phyloP scores from a whole-genome alignment of 1,140 invertebrate species.

The Uloborus diversus region DNA sequence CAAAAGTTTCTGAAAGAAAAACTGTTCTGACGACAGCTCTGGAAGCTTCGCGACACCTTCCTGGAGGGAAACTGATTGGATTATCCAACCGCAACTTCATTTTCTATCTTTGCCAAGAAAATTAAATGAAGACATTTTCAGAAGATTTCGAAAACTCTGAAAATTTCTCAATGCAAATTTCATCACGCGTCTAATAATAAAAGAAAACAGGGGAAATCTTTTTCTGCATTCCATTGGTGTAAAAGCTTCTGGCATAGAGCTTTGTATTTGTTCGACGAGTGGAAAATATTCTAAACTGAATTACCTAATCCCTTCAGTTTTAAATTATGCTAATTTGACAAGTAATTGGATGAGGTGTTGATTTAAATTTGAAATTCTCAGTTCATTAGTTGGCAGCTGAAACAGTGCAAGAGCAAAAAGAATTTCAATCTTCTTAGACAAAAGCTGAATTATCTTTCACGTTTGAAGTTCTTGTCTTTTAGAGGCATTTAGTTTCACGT shows the following conservation, averaged over 20 bases:
- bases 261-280: slow-evolving; percentile 24
- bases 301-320: slow-evolving; percentile 40
- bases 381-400: not conserved
- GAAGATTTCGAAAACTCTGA: not conserved
- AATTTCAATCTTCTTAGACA: not conserved
- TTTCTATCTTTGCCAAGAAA: slow-evolving; percentile 37
- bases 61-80: slow-evolving; percentile 41
- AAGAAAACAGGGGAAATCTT: not conserved
- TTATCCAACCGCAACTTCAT: slow-evolving; percentile 31
- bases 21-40: too few species aligned
- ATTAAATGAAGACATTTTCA: slow-evolving; percentile 46
- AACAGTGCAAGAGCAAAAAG: not conserved
- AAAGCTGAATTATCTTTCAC: too few species aligned
- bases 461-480: too few species aligned
- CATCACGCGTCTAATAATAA: slow-evolving; percentile 37
- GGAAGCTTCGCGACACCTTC: too few species aligned
- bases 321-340: slow-evolving; percentile 50
- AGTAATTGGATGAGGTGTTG: slow-evolving; percentile 4
- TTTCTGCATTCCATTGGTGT: too few species aligned
- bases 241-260: too few species aligned
- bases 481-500: too few species aligned
- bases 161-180: slow-evolving; percentile 29
- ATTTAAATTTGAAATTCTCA: slow-evolving; percentile 30
- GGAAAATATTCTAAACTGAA: slow-evolving; percentile 43
- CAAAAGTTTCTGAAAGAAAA: too few species aligned